Base-by-base conservation (phyloP, 2,888 invertebrate genomes). In the Caenorhabditis sp. region DNA sequence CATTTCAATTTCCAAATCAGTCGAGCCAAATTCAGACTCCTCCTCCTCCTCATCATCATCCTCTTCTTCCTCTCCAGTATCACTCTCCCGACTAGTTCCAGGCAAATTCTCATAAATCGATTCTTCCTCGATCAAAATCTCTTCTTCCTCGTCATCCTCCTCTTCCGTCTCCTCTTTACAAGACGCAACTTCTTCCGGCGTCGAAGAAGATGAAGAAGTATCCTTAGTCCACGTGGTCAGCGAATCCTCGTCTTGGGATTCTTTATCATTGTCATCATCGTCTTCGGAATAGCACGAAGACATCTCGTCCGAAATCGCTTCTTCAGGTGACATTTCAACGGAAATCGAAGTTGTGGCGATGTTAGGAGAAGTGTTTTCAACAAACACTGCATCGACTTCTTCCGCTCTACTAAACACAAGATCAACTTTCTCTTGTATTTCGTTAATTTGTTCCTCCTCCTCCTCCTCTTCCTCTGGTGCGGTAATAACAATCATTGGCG, bases 341-440 rank as follows among this genome's bases (percentile, higher is more conserved):
- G 14, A 5, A n/a, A 19, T 14, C 50, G 50, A 14, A 17, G 50
- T 50, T 5, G 50, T 50, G 14, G 50, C 37, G 37, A 14, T 14
- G 37, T 8, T 50, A 4, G 19, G 5, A 3, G 50, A 14, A n/a
- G 6, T 50, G 14, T n/a, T n/a, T 4, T 19, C 23, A 19, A 6
- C 53, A 23, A 19, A 23, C 3, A 12, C 23, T 21, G 51, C 71
- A 59, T 59, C 63, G 51, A n/a, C n/a, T n/a, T 71, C 71, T 71
- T 67, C 71, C 71, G 71, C 71, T 61, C 71, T 66, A 24, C 60
- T 66, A 66, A 71, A 66, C 71, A 71, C 71, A 63, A 71, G 66
- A 71, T 71, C 63, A 57, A 66, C 61, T 58, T 67, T 63, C 17
- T 66, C 53, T 19, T 71, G n/a, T n/a, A n/a, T 58, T 26, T 71